Base-by-base conservation (phyloP, 2,113 vertebrate species). In the Oreochromis spilurus region DNA sequence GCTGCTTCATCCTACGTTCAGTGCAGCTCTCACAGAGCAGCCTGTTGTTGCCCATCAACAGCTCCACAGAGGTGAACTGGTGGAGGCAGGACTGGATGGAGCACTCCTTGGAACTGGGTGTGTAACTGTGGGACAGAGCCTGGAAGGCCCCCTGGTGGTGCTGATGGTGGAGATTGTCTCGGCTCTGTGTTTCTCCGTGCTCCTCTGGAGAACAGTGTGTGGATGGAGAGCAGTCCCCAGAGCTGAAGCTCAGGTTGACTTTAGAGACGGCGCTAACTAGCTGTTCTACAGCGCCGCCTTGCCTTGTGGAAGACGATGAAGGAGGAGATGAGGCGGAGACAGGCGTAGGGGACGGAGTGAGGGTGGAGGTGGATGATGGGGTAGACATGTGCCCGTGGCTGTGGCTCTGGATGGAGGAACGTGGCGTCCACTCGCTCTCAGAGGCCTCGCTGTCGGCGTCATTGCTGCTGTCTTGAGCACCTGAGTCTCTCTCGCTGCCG, bases 31-130 rank as follows among this genome's bases (percentile, higher is more conserved):
- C 98, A 92, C 99, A 99, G 9, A 99, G 96, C 85, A 99, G 97
- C 92, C 98, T 99, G 95, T 99, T 99, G 95, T 99, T 99, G 26
- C 99, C 99, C 98, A 99, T 99, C 12, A 99, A 96, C 50, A 99
- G 96, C 67, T 99, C 99, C 86, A 99, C 95, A 17, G 98, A 99
- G 19, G 99, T 99, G 92, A 99, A 99, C 93, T 99, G 98, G 94
- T 98, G 97, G 75, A 99, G 97, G 93, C 99, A 99, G 90, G 99
- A 99, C 96, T 99, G 99, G 53, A 99, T 95, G 7, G 99, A 99
- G 93, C 99, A 99, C 88, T 99, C 98, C 92, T 98, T 99, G n/a
- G 99, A 97, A 92, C 97, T 96, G 24, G 99, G 98, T 34, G 95
- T 93, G 87, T 99, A 99, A 90, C 97, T 98, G 84, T 98, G 98